Evolutionary conservation across 2,888 invertebrate genomes (phyloP).

Genomic region (Alitta virens): DNA sequence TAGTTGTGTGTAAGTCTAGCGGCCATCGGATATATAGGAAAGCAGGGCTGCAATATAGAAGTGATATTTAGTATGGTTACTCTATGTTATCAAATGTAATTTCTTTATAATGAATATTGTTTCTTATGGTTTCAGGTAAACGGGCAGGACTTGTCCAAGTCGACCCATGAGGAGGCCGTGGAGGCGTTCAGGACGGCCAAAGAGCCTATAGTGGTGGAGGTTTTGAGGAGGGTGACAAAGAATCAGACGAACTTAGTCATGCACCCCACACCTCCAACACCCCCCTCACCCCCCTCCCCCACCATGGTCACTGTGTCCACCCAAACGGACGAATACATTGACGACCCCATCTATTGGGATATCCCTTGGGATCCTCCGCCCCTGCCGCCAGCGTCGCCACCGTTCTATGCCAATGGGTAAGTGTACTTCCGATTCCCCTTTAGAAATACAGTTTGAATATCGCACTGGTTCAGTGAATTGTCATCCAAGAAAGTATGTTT

Average conservation of each 20-base stretch:
- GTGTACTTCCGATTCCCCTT: too few species aligned
- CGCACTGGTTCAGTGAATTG: too few species aligned
- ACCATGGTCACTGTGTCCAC: constrained; percentile 53
- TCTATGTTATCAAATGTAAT: too few species aligned
- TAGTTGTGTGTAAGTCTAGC: too few species aligned
- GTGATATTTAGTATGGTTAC: too few species aligned
- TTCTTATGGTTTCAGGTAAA: constrained; percentile 47
- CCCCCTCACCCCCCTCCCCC: constrained; percentile 33
- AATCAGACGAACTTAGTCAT: constrained; percentile 31
- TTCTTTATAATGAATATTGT: too few species aligned
- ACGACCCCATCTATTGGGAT: constrained; percentile 10
- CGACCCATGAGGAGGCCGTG: constrained; percentile 56
- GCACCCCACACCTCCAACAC: constrained; percentile 34
- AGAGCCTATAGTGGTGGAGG: constrained; percentile 57
- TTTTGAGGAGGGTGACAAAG: constrained; percentile 47
- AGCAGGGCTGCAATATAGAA: too few species aligned
- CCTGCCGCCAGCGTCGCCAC: constrained; percentile 3
- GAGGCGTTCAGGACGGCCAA: constrained; percentile 55
- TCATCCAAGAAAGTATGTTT: too few species aligned
- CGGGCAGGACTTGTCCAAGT: constrained; percentile 55
- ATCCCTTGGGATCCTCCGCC: background rate
- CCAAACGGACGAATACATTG: constrained; percentile 52
- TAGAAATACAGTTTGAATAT: too few species aligned
- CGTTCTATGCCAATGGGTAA: constrained; percentile 14
- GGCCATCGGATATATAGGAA: too few species aligned